Base-by-base conservation (phyloP, 2,113 vertebrate genomes). In the Amblyopsis rosae region DNA sequence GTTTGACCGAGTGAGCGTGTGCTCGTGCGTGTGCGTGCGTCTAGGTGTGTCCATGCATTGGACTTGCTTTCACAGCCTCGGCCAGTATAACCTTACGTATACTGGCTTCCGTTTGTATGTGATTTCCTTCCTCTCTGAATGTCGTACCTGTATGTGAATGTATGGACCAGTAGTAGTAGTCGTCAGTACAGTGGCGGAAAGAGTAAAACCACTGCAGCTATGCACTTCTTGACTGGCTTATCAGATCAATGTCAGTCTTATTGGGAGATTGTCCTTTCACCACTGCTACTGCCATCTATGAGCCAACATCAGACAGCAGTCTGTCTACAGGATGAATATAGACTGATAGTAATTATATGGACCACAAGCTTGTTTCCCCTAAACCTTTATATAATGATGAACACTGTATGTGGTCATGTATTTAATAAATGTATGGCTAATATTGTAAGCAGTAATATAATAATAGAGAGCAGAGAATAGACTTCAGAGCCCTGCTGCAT, bases 1-100 rank as follows among this genome's bases (percentile, higher is more conserved):
- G 17, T 59, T 12, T 56, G n/a, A 17, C 3, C 8, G 54, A 10
- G 15, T 19, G n/a, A 19, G 54, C 26, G 54, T 56, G 0, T 6
- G n/a, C 16, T 6, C 6, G 51, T 12, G 33, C 32, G 35, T 65
- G 41, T 16, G 17, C 26, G 33, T 73, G 15, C 12, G 69, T 41
- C 35, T 8, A 41, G 35, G 17, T 60, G 50, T 55, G 62, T 17
- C 11, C 17, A 63, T 63, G 62, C 35, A 41, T 67, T 51, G 58
- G 51, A 60, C 76, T 55, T 76, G 69, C 63, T 55, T 74, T 56
- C 50, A 41, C 53, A 15, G 3, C 53, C 59, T 65, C 11, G 3
- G 35, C 26, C 9, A 15, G 51, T 9, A 15, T 15, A 51, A 56
- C 11, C 0, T 15, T 4, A 12, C 13, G 26, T 26, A 26, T 26